Evolutionary conservation across 2,797 vertebrate species (phyloP).

Genomic region (Heliangelus exortis): DNA sequence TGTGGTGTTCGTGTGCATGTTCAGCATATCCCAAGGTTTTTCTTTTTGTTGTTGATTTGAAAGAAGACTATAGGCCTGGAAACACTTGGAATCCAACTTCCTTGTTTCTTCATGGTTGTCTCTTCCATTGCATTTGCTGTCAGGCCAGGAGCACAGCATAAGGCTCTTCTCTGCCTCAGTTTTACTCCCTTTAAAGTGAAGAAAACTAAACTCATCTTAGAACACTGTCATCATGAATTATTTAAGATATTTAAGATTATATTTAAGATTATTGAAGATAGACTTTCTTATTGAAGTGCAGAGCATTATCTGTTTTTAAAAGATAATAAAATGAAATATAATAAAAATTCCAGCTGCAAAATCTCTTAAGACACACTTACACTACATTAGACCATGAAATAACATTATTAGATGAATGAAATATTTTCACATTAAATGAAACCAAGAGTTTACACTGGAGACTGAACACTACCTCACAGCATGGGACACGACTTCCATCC

Average conservation of each 20-base stretch:
- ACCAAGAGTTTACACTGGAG: not conserved
- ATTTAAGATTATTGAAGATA: too few species aligned
- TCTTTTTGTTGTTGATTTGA: not conserved
- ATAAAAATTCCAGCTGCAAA: not conserved
- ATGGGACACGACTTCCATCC: not conserved
- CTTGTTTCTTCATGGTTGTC: not conserved
- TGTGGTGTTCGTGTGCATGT: not conserved
- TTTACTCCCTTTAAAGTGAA: not conserved
- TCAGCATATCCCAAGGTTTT: not conserved
- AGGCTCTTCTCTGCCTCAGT: not conserved
- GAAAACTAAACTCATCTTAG: constrained; percentile 1
- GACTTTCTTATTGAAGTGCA: not conserved
- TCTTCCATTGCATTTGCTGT: not conserved
- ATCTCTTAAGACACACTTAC: not conserved
- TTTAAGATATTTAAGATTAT: too few species aligned
- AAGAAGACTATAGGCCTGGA: not conserved
- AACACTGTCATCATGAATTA: not conserved
- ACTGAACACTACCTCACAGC: not conserved
- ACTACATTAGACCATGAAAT: not conserved
- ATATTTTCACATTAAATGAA: not conserved
- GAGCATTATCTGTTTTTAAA: not conserved
- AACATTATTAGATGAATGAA: not conserved
- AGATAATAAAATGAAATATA: not conserved
- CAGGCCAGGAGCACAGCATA: not conserved
- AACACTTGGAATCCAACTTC: not conserved